Evolutionary conservation across 2,113 vertebrate genomes (phyloP).

Genomic region (Dryoscopus gambensis): DNA sequence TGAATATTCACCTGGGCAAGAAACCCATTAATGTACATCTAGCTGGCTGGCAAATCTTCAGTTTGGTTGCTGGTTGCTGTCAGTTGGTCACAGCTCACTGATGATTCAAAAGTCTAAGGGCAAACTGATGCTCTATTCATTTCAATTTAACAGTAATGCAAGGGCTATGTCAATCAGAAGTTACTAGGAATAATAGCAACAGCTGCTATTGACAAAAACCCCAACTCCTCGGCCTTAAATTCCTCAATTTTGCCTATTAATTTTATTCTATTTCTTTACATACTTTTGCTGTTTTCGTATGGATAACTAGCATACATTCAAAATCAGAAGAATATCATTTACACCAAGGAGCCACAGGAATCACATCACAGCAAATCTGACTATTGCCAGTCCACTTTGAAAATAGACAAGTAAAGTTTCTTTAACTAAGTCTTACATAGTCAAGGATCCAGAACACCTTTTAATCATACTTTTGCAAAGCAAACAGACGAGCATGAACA

Average conservation of each 20-base stretch:
- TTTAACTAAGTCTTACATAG: background rate
- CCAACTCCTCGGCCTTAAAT: background rate
- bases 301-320: background rate
- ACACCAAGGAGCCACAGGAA: background rate
- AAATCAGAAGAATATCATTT: background rate
- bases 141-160: background rate
- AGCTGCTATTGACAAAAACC: background rate
- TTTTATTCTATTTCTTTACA: background rate
- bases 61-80: background rate
- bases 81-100: slow-evolving; percentile 21
- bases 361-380: background rate
- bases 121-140: background rate
- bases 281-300: background rate
- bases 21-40: background rate
- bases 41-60: slow-evolving; percentile 16
- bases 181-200: slow-evolving; percentile 41
- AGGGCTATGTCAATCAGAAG: slow-evolving; percentile 18
- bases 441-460: background rate
- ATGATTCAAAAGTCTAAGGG: background rate
- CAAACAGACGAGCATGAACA: background rate
- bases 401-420: background rate
- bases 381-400: background rate
- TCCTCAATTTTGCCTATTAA: background rate
- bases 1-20: slow-evolving; percentile 38
- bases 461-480: background rate